phyloP scores from a whole-genome alignment of 2,797 vertebrate genomes.

The Epinephelus coioides region DNA sequence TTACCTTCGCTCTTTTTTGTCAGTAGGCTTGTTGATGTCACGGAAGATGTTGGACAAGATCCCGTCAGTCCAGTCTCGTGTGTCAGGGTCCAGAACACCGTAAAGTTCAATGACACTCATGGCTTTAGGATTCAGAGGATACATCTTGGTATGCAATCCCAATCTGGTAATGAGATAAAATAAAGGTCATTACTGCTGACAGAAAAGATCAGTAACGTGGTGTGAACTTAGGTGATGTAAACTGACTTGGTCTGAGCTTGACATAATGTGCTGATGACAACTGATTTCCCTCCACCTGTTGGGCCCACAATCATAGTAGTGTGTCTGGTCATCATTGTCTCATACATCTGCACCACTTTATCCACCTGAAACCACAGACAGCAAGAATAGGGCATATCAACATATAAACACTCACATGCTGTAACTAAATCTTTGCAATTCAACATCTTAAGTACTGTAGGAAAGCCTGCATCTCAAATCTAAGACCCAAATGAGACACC shows the following conservation, averaged over 20 bases:
- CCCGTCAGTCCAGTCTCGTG: constrained; percentile 97
- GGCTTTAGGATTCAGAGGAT: constrained; percentile 95
- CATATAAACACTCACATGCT: background rate
- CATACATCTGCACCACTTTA: constrained; percentile 98
- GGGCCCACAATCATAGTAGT: constrained; percentile 98
- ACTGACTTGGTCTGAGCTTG: constrained; percentile 94
- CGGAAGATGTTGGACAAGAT: constrained; percentile 98
- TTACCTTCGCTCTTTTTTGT: constrained; percentile 95
- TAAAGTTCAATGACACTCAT: constrained; percentile 97
- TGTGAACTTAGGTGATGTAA: background rate
- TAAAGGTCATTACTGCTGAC: constrained; percentile 6
- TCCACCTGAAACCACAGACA: constrained; percentile 88
- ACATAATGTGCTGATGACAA: constrained; percentile 95
- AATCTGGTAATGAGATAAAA: constrained; percentile 83
- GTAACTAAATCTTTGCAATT: background rate
- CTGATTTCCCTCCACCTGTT: constrained; percentile 97
- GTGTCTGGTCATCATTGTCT: constrained; percentile 98
- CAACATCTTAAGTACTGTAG: background rate
- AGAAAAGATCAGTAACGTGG: constrained; percentile 7
- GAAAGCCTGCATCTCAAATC: background rate
- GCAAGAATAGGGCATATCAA: background rate
- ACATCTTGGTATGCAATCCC: constrained; percentile 91
- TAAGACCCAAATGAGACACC: constrained; percentile 78
- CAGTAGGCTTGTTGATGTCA: constrained; percentile 95
- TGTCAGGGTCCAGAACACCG: constrained; percentile 93